phyloP scores from a whole-genome alignment of 1,140 invertebrate species.

The Drosophila bipectinata region DNA sequence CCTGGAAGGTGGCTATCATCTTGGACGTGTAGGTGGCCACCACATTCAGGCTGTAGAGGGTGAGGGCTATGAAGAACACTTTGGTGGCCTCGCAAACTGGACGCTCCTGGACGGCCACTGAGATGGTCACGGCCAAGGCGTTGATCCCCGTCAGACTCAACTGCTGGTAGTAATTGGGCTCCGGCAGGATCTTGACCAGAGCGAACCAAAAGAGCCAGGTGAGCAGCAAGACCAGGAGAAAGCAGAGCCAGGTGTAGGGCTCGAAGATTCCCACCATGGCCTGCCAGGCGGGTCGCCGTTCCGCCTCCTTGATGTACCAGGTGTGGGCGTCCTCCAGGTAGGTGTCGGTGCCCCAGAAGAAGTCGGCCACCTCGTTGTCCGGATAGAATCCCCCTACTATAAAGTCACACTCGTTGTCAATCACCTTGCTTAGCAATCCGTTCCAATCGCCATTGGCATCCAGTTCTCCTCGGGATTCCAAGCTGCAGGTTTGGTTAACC shows the following conservation, averaged over 20 bases:
- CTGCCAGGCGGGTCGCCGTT: slow-evolving; percentile 83
- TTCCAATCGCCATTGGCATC: slow-evolving; percentile 83
- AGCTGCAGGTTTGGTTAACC: slow-evolving; percentile 83
- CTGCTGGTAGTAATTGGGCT: slow-evolving; percentile 80
- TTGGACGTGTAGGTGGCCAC: slow-evolving; percentile 85
- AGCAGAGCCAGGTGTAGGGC: slow-evolving; percentile 83
- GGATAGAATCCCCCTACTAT: slow-evolving; percentile 85
- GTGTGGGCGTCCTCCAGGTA: slow-evolving; percentile 85
- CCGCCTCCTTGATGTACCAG: slow-evolving; percentile 84
- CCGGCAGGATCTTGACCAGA: slow-evolving; percentile 81
- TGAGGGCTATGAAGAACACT: slow-evolving; percentile 84
- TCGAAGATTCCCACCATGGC: slow-evolving; percentile 84
- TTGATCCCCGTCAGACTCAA: slow-evolving; percentile 84
- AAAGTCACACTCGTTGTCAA: slow-evolving; percentile 83
- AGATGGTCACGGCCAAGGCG: slow-evolving; percentile 83
- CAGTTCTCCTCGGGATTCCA: slow-evolving; percentile 85
- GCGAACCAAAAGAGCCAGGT: slow-evolving; percentile 84
- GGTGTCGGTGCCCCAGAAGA: slow-evolving; percentile 84
- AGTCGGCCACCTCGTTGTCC: slow-evolving; percentile 85
- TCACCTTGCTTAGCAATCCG: slow-evolving; percentile 83
- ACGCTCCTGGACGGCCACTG: slow-evolving; percentile 83
- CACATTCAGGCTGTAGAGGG: slow-evolving; percentile 85
- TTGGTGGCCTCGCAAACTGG: slow-evolving; percentile 83
- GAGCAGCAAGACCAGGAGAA: slow-evolving; percentile 79
- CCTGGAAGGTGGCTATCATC: slow-evolving; percentile 85